phyloP scores from a whole-genome alignment of 2,113 vertebrate species.

The Porphyrio hochstetteri region DNA sequence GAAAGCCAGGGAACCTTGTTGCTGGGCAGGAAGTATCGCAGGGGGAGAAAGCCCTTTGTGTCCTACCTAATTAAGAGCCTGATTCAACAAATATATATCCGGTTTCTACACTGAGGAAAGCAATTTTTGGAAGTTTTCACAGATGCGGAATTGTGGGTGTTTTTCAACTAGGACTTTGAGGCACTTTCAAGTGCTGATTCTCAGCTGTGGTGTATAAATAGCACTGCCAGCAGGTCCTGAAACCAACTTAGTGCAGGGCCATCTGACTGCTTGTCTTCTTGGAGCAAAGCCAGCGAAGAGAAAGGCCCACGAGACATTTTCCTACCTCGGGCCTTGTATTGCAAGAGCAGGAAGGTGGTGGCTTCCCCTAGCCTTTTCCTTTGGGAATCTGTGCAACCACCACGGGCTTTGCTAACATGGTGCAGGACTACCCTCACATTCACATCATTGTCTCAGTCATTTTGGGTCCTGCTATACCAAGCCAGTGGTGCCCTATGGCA shows the following conservation, averaged over 20 bases:
- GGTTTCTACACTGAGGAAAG: slow-evolving; percentile 32
- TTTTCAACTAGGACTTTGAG: neutral
- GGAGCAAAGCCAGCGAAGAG: neutral
- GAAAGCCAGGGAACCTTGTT: neutral
- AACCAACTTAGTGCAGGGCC: neutral
- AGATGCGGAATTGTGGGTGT: neutral
- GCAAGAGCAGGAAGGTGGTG: neutral
- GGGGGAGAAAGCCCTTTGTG: slow-evolving; percentile 17
- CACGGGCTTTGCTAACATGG: fast-evolving
- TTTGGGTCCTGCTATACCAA: neutral
- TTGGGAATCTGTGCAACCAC: neutral
- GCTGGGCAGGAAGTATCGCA: neutral
- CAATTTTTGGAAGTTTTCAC: slow-evolving; percentile 45
- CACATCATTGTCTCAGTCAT: fast-evolving
- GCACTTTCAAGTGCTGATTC: slow-evolving; percentile 22
- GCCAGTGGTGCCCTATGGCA: neutral
- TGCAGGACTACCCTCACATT: fast-evolving
- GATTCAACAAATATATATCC: slow-evolving; percentile 62
- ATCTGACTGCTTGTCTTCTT: neutral
- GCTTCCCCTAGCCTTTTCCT: neutral
- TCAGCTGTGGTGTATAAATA: slow-evolving; percentile 1
- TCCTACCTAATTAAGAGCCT: slow-evolving; percentile 46
- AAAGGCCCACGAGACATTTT: fast-evolving
- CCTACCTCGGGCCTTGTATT: neutral
- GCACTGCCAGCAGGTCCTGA: slow-evolving; percentile 7